These are phyloP conservation scores for Megaceryle maxima DNA, from an alignment of 2,113 vertebrate genomes.

Conservation along the genomic window DNA sequence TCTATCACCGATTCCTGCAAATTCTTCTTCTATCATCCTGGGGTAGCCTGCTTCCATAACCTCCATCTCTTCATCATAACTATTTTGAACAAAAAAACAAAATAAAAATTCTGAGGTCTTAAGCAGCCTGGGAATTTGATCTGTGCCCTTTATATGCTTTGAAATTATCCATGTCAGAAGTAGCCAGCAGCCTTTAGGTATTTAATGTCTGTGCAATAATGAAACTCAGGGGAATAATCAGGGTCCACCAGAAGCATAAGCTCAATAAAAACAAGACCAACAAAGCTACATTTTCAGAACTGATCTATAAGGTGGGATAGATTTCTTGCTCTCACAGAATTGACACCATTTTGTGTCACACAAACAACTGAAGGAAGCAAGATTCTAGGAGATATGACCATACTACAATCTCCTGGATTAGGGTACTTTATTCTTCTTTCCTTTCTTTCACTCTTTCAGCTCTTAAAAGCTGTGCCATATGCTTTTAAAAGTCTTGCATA, in stretches of 20 bases:
- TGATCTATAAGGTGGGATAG: neutral
- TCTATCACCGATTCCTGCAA: slow-evolving; percentile 87
- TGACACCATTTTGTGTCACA: neutral
- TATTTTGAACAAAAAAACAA: slow-evolving; percentile 55
- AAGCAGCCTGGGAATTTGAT: neutral
- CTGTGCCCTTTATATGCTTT: neutral
- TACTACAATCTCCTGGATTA: neutral
- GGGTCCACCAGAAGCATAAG: neutral
- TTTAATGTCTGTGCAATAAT: neutral
- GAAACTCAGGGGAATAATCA: neutral
- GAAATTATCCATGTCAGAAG: neutral
- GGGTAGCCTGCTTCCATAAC: slow-evolving; percentile 87
- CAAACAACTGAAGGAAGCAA: neutral
- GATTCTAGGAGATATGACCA: neutral
- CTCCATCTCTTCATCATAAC: slow-evolving; percentile 82
- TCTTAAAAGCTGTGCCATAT: neutral
- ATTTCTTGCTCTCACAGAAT: neutral
- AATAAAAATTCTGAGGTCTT: neutral
- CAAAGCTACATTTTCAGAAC: neutral
- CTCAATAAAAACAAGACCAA: neutral
- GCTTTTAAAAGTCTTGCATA: neutral
- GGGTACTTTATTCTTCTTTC: neutral
- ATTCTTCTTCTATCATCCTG: slow-evolving; percentile 82
- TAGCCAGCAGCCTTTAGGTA: neutral
- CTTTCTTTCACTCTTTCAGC: neutral